These are phyloP conservation scores for Gymnoscopelus microlampas DNA, from an alignment of 2,797 vertebrate genomes.

Conservation along the genomic window DNA sequence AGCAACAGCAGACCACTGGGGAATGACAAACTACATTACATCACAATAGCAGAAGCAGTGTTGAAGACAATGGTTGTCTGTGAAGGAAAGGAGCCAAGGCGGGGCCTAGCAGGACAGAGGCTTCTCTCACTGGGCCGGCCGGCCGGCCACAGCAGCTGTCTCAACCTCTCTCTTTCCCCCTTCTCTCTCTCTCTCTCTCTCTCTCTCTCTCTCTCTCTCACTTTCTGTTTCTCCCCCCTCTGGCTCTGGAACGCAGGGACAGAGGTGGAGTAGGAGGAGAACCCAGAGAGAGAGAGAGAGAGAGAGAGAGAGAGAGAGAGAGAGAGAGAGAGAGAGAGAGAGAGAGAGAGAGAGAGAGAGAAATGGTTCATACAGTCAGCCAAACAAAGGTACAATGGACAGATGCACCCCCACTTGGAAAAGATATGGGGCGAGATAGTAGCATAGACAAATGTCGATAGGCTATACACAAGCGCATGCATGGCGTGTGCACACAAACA, in stretches of 20 bases:
- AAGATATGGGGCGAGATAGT: constrained; percentile 41
- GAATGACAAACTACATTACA: constrained; percentile 76
- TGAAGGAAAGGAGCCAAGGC: constrained; percentile 67
- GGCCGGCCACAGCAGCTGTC: constrained; percentile 69
- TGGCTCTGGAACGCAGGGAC: constrained; percentile 70
- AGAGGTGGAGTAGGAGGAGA: constrained; percentile 80
- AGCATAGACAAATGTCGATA: constrained; percentile 32
- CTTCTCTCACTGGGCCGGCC: constrained; percentile 64
- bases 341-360: constrained; percentile 13
- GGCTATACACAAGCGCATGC: neutral
- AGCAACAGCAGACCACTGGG: constrained; percentile 51
- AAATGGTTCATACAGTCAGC: constrained; percentile 47
- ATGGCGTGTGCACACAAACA: neutral
- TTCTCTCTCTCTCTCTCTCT: constrained; percentile 45
- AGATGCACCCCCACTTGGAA: constrained; percentile 42
- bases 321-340: constrained; percentile 13
- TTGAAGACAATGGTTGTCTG: constrained; percentile 78
- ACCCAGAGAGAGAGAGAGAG: constrained; percentile 45
- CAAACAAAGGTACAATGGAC: constrained; percentile 72
- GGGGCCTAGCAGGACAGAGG: constrained; percentile 78
- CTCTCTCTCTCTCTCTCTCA: neutral
- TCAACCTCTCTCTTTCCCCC: constrained; percentile 56
- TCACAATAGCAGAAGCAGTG: constrained; percentile 73
- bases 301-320: constrained; percentile 49
- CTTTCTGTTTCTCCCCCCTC: constrained; percentile 7